Evolutionary conservation across 1,140 invertebrate species (phyloP).

Genomic region (Brachionus rotundiformis): DNA sequence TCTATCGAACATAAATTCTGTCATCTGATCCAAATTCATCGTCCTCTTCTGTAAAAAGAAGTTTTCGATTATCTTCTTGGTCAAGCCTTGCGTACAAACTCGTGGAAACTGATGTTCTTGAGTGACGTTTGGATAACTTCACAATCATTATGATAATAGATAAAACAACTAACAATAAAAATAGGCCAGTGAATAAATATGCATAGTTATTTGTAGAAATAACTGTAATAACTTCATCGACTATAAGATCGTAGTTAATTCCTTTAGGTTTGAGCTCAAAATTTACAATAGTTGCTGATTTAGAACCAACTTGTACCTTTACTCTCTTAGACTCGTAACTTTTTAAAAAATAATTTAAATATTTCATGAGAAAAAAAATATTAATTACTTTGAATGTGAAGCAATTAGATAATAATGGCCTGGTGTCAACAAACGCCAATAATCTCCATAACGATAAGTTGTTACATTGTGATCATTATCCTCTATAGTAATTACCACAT

Average conservation of each 20-base stretch:
- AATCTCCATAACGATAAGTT: slow-evolving; percentile 40
- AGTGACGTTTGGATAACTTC: neutral
- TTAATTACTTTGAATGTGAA: slow-evolving; percentile 37
- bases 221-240: neutral
- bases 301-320: slow-evolving; percentile 28
- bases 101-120: neutral
- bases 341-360: neutral
- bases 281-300: neutral
- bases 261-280: slow-evolving; percentile 20
- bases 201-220: slow-evolving; percentile 27
- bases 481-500: slow-evolving; percentile 12
- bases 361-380: neutral
- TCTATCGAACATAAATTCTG: slow-evolving; percentile 60
- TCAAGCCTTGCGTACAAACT: slow-evolving; percentile 13
- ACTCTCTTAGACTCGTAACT: slow-evolving; percentile 23
- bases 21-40: slow-evolving; percentile 31
- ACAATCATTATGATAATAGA: neutral
- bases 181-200: slow-evolving; percentile 21
- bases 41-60: slow-evolving; percentile 43
- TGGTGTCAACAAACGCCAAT: slow-evolving; percentile 38
- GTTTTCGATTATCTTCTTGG: slow-evolving; percentile 40
- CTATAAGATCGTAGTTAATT: slow-evolving; percentile 19
- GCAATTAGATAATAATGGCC: slow-evolving; percentile 21
- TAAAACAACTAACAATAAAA: neutral
- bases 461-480: slow-evolving; percentile 38